Conservation (phyloP, 2,113 vertebrate species). For the Peromyscus polionotus region DNA sequence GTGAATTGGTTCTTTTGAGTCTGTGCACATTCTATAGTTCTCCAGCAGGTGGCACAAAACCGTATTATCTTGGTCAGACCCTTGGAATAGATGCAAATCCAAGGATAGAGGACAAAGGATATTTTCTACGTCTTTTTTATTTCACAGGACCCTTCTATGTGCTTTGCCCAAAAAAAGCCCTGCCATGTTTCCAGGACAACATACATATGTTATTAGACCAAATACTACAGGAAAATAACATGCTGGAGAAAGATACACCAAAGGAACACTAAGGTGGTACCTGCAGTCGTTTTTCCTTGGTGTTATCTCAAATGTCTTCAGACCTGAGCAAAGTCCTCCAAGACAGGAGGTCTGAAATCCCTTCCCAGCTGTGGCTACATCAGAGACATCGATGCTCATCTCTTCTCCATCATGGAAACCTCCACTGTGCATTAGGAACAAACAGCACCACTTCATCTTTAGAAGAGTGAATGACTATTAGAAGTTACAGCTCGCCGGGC, state of each 20-base stretch:
- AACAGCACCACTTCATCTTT: neutral
- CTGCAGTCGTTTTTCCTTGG: neutral
- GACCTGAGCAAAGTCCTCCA: neutral
- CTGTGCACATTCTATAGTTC: neutral
- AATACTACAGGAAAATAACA: neutral
- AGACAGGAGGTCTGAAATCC: slow-evolving; percentile 4
- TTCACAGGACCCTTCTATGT: neutral
- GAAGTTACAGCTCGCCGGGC: too few relatives aligned
- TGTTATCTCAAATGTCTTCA: neutral
- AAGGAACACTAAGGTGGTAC: neutral
- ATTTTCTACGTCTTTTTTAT: neutral
- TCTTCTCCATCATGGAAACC: slow-evolving; percentile 65
- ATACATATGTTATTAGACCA: neutral
- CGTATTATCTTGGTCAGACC: too few relatives aligned
- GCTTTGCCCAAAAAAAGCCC: neutral
- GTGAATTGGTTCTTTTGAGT: neutral
- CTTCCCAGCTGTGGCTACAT: neutral
- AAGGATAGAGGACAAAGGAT: neutral
- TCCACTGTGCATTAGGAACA: neutral
- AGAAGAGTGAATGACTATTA: too few relatives aligned
- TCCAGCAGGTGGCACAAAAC: neutral
- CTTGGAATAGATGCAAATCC: neutral
- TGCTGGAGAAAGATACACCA: neutral
- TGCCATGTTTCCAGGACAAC: neutral
- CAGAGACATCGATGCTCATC: slow-evolving; percentile 69